Percentiles rank a stretch among this genome's conserved stretches.
Conservation (phyloP, 1,140 invertebrate genomes). For the Pemphigus obesinymphae region DNA sequence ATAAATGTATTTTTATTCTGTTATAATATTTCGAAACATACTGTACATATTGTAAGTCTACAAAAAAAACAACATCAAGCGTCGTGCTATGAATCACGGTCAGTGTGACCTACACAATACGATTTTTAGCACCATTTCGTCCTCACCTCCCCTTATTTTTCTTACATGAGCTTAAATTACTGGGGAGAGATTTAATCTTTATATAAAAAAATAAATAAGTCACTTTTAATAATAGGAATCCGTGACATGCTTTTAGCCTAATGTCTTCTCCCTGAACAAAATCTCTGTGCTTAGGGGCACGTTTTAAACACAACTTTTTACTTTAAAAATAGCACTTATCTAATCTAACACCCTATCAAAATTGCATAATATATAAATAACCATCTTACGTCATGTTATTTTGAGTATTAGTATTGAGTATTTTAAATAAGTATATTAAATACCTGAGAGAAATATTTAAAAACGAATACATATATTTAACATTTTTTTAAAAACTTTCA, state of each 20-base stretch:
- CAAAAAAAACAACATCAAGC: background rate
- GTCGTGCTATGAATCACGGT: background rate
- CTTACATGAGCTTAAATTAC: background rate
- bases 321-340: constrained; percentile 11
- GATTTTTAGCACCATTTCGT: background rate
- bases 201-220: background rate
- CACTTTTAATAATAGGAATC: background rate
- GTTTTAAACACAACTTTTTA: background rate
- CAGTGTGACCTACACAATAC: too few species aligned
- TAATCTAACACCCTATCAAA: too few species aligned
- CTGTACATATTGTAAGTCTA: too few species aligned
- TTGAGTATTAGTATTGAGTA: too few species aligned
- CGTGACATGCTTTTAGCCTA: background rate
- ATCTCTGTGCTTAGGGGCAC: background rate
- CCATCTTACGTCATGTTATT: too few species aligned
- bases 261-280: background rate
- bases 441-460: too few species aligned
- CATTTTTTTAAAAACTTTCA: background rate
- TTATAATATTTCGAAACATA: too few species aligned
- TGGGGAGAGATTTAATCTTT: background rate
- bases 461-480: background rate
- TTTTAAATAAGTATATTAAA: too few species aligned
- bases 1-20: too few species aligned
- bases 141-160: background rate
- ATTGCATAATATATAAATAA: too few species aligned